Conservation (phyloP, 2,888 invertebrate species). For the Orgyia antiqua region DNA sequence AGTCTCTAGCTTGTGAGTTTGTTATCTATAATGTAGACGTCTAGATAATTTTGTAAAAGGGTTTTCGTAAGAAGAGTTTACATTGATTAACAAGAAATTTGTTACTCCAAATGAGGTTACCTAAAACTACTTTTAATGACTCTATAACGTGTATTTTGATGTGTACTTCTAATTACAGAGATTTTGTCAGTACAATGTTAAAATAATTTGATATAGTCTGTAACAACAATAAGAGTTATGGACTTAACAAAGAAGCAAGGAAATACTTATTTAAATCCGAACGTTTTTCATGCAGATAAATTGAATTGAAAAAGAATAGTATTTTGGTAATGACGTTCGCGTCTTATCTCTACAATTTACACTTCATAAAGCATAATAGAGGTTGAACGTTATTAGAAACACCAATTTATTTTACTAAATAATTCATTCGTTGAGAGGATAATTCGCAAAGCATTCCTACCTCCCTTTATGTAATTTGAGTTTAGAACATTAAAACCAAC, state of each 20-base stretch:
- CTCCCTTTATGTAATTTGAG: too few relatives aligned
- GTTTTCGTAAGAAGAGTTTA: too few relatives aligned
- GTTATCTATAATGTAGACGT: conserved; percentile 7
- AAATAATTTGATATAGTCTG: too few relatives aligned
- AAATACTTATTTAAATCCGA: conserved; percentile 1
- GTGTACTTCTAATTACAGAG: too few relatives aligned
- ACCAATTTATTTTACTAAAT: conserved; percentile 43
- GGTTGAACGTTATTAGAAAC: conserved; percentile 28
- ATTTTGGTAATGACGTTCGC: conserved; percentile 8
- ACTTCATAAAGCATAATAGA: conserved; percentile 35
- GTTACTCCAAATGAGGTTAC: too few relatives aligned
- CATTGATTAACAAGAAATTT: too few relatives aligned
- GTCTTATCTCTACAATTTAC: conserved; percentile 29
- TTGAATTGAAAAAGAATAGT: conserved; percentile 20
- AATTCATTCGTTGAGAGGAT: conserved; percentile 42
- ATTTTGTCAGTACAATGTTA: too few relatives aligned
- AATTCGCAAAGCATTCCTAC: conserved; percentile 37
- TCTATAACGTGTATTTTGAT: too few relatives aligned
- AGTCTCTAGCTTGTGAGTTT: conserved; percentile 12
- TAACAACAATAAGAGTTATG: too few relatives aligned
- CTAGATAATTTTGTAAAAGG: conserved; percentile 7
- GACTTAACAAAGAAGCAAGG: too few relatives aligned
- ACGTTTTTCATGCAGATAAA: conserved; percentile 14
- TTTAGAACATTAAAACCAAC: too few relatives aligned
- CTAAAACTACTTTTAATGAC: too few relatives aligned